phyloP scores from a whole-genome alignment of 2,888 invertebrate genomes.

The Ennomos quercinarius region DNA sequence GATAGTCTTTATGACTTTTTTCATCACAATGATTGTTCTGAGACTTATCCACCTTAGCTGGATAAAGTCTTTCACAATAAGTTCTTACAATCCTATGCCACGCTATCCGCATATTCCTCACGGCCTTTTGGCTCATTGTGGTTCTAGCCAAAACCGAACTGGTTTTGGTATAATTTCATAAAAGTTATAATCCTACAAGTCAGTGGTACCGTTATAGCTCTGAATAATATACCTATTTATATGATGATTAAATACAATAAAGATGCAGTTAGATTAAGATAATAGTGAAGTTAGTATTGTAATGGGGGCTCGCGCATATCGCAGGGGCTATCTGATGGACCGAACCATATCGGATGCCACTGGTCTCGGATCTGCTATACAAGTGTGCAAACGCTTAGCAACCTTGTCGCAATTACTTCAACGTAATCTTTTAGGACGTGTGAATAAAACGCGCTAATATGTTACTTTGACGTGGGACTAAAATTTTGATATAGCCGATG shows the following conservation, averaged over 20 bases:
- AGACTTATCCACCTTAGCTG: too few relatives aligned
- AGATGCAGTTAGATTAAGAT: slow-evolving; percentile 65
- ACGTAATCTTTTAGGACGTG: not conserved
- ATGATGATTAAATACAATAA: slow-evolving; percentile 71
- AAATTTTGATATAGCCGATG: slow-evolving; percentile 49
- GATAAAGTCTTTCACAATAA: too few relatives aligned
- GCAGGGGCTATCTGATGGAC: slow-evolving; percentile 68
- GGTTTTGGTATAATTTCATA: slow-evolving; percentile 23
- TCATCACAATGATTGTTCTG: too few relatives aligned
- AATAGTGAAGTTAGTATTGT: slow-evolving; percentile 53
- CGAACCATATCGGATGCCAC: slow-evolving; percentile 69
- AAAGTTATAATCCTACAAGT: slow-evolving; percentile 46
- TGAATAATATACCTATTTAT: slow-evolving; percentile 61
- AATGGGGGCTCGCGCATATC: slow-evolving; percentile 56
- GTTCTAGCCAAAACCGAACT: too few relatives aligned
- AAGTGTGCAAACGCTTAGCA: slow-evolving; percentile 3
- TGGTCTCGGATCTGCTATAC: slow-evolving; percentile 43
- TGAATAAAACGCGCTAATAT: not conserved
- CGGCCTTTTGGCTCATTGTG: too few relatives aligned
- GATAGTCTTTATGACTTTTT: too few relatives aligned
- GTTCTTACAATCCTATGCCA: too few relatives aligned
- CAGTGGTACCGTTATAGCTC: slow-evolving; percentile 39
- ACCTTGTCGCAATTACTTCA: slow-evolving; percentile 16
- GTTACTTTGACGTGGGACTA: slow-evolving; percentile 7
- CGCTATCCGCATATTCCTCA: too few relatives aligned